phyloP scores from a whole-genome alignment of 2,113 vertebrate genomes.

The Tenrec ecaudatus region DNA sequence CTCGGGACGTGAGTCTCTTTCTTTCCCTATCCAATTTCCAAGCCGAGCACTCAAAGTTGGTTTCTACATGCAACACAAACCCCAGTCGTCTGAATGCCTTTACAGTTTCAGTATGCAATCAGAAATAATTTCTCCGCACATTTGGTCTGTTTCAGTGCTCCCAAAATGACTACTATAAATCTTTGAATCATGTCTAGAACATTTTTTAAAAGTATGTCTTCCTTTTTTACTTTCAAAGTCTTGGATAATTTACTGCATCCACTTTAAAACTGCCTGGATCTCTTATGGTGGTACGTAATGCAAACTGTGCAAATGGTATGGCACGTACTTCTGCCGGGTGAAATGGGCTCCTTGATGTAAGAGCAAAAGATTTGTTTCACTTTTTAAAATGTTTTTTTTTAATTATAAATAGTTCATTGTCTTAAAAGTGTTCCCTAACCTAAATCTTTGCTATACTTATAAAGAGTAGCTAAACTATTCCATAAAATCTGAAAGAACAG shows the following conservation, averaged over 20 bases:
- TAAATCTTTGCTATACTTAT: constrained; percentile 8
- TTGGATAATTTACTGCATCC: constrained; percentile 35
- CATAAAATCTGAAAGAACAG: neutral
- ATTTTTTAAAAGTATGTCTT: constrained; percentile 53
- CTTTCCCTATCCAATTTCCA: constrained; percentile 13
- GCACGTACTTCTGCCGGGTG: neutral
- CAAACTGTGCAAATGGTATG: neutral
- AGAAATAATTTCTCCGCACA: constrained; percentile 73
- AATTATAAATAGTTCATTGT: neutral
- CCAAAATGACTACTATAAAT: constrained; percentile 71
- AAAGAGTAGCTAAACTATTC: no score
- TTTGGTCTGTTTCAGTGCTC: constrained; percentile 62
- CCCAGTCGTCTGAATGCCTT: constrained; percentile 54
- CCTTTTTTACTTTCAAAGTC: constrained; percentile 68
- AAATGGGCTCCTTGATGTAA: neutral
- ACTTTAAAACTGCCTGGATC: constrained; percentile 15
- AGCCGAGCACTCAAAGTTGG: constrained; percentile 36
- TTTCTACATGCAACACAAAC: constrained; percentile 72
- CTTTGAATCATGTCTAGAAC: constrained; percentile 48
- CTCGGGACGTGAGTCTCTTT: neutral
- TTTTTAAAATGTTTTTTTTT: neutral
- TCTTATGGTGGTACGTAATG: neutral
- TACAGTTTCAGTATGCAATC: constrained; percentile 66
- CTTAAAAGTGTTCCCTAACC: neutral
- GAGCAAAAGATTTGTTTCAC: neutral